phyloP scores from a whole-genome alignment of 2,113 vertebrate species.

The Poeciliopsis turrubarensis region DNA sequence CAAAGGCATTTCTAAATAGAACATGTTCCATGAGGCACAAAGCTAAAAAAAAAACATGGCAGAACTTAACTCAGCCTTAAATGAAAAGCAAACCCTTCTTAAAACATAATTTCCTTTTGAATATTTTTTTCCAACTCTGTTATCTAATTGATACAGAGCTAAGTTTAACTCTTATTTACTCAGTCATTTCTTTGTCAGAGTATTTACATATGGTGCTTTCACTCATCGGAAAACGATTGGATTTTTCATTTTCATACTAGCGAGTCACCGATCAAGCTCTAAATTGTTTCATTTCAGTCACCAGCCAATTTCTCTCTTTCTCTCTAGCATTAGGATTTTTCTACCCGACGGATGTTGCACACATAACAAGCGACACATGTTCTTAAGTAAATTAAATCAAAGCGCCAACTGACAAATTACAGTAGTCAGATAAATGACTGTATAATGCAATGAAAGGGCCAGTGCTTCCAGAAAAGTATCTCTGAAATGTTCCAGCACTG shows the following conservation, averaged over 20 bases:
- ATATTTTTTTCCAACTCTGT: background rate
- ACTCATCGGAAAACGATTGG: background rate
- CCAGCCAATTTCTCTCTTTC: background rate
- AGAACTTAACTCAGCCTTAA: background rate
- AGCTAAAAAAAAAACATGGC: background rate
- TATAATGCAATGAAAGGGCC: conserved; percentile 15
- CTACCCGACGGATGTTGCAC: background rate
- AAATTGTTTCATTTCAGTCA: background rate
- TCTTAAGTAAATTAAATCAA: conserved; percentile 21
- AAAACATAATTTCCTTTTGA: background rate
- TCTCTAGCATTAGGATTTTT: background rate
- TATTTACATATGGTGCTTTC: background rate
- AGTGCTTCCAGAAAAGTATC: conserved; percentile 36
- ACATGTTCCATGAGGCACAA: background rate
- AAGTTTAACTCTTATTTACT: background rate
- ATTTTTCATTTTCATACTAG: background rate
- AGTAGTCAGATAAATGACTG: conserved; percentile 9
- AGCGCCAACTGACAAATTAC: conserved; percentile 18
- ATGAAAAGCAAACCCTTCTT: background rate
- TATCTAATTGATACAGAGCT: background rate
- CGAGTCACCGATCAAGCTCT: background rate
- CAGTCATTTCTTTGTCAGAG: background rate
- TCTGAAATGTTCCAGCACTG: conserved; percentile 29
- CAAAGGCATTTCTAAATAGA: background rate
- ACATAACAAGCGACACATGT: background rate